Evolutionary conservation across 1,140 invertebrate genomes (phyloP), one percentile per base, ranked within the genome.

Genomic region (Scaptomyza hsui): DNA sequence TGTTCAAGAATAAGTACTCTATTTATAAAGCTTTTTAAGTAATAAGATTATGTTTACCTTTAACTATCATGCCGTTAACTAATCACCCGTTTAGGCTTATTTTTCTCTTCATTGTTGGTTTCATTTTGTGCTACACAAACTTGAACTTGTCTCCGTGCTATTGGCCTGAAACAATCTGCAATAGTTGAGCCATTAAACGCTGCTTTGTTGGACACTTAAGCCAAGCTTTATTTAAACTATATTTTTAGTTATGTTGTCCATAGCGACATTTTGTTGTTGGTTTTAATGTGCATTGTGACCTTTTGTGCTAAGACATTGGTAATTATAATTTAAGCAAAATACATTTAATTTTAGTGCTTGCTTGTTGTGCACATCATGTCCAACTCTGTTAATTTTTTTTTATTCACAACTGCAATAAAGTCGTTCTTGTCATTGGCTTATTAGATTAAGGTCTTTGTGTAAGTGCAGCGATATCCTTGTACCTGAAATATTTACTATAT

Each of bases 251-350:
- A 41, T 48, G 29, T 61, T 75, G 67, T 64, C 35, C 51, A 56
- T 73, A 56, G 47, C 45, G 10, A 65, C 53, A 64, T 42, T 35
- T 39, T 53, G n/a, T n/a, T n/a, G 29, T 13, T 37, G 1, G 24
- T 83, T 75, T 88, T 86, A 81, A 86, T 86, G 81, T 69, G 32
- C 49, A 41, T 19, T 29, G 65, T 86, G 81, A 75, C 81, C 81
- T 86, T 88, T 86, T 74, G 48, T 71, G 56, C 37, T 49, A 32
- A 73, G 59, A 80, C 26, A 64, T 53, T 80, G 61, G 49, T 63
- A 88, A 88, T 88, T 78, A 86, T 86, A 86, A 88, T 86, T 86
- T 78, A 86, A 86, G 64, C 73, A 75, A 81, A 78, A 81, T 75
- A 88, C 72, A 71, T 77, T 74, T 74, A 86, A 73, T 86, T 83